Base-by-base conservation (phyloP, 2,113 vertebrate genomes). In the Lepus timidus region DNA sequence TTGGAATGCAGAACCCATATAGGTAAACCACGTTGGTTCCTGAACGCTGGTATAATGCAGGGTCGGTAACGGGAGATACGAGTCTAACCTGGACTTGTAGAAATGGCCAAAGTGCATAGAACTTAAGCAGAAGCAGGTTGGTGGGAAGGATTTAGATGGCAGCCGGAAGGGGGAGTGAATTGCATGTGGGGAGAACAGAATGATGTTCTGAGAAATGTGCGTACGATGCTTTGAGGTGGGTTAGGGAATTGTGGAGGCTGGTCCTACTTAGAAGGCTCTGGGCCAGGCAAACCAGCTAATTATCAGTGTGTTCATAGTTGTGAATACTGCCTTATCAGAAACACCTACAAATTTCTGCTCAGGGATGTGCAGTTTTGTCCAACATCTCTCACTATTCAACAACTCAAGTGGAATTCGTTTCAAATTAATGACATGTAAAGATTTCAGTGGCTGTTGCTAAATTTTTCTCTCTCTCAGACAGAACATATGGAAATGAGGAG, bases 401-500 rank as follows among this genome's bases (percentile, higher is more conserved):
- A 76, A 74, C 51, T 68, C 39, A 25, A 91, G 75, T 58, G 62
- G 29, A 84, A 89, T 94, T 85, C 73, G 68, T 76, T 93, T 95
- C 61, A 84, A 88, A 92, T 23, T 88, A 92, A 92, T 23, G 39
- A 64, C 52, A 71, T 19, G n/a, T n/a, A 68, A 23, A 36, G 8
- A 58, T 93, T 90, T 73, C n/a, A 12, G 88, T 58, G 49, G 16
- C 52, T 91, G n/a, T 71, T 92, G 88, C 67, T 94, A 82, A 75
- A 85, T n/a, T 71, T 90, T 88, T 84, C 9, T 86, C 71, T 90
- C 52, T 52, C 70, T 51, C 75, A 20, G 19, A 94, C 9, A 73
- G 67, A 92, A 91, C 90, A 83, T 79, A 75, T 85, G 90, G 92
- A 88, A 96, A 95, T 83, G 36, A 88, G 83, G 75, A 90, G 3